These are phyloP conservation scores for Synergus japonicus DNA, from an alignment of 2,888 invertebrate species.

Conservation along the genomic window DNA sequence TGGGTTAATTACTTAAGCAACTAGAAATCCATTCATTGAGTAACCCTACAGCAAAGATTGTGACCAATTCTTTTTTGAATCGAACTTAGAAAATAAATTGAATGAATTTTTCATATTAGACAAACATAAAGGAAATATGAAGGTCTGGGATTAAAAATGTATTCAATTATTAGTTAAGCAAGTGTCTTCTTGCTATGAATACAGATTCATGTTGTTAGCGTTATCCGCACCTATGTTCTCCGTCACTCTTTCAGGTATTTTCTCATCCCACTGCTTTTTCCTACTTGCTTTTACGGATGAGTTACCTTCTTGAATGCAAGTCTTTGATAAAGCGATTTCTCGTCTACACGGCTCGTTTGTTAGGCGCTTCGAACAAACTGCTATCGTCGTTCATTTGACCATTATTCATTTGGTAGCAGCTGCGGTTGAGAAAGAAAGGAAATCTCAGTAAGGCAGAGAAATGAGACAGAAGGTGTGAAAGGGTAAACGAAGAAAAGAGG, in stretches of 20 bases:
- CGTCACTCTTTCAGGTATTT: slow-evolving; percentile 10
- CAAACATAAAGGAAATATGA: no score
- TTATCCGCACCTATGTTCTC: neutral
- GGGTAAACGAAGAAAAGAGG: neutral
- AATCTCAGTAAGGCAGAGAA: neutral
- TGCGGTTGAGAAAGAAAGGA: slow-evolving; percentile 41
- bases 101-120: no score
- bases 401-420: slow-evolving; percentile 60
- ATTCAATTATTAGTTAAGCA: no score
- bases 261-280: slow-evolving; percentile 9
- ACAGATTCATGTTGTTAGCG: neutral
- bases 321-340: slow-evolving; percentile 56
- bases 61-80: neutral
- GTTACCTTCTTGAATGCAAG: slow-evolving; percentile 50
- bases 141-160: no score
- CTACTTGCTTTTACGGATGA: slow-evolving; percentile 39
- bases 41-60: neutral
- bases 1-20: slow-evolving; percentile 19
- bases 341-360: slow-evolving; percentile 55
- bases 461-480: neutral
- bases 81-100: no score
- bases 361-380: slow-evolving; percentile 56
- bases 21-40: neutral
- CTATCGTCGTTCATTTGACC: slow-evolving; percentile 59
- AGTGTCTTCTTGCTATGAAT: slow-evolving; percentile 1